Conservation (phyloP, 2,888 invertebrate genomes). For the Tetropium fuscum region DNA sequence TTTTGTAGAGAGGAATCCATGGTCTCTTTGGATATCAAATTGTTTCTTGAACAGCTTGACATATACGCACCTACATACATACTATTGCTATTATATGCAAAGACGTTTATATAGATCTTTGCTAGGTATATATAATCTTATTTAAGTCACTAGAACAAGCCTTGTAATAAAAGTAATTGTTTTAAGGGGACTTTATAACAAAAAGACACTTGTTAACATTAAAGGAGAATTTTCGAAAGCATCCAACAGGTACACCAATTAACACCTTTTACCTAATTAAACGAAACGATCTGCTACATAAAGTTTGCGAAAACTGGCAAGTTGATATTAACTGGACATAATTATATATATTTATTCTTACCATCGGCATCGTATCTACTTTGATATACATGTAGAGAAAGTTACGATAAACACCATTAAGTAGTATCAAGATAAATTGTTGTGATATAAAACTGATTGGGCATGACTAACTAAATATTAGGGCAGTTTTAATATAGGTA, state of each 20-base stretch:
- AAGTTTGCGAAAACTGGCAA: background rate
- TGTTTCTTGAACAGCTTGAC: too few relatives aligned
- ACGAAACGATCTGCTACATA: constrained; percentile 1
- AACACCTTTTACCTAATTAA: background rate
- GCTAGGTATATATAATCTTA: background rate
- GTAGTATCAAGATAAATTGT: background rate
- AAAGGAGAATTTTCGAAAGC: background rate
- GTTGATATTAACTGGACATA: background rate
- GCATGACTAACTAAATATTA: background rate
- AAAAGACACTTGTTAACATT: too few relatives aligned
- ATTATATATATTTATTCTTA: constrained; percentile 3
- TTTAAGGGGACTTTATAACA: too few relatives aligned
- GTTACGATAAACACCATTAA: constrained; percentile 2
- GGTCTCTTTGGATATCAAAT: too few relatives aligned
- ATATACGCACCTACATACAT: too few relatives aligned
- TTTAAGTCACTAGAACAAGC: background rate
- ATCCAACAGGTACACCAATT: background rate
- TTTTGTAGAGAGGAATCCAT: too few relatives aligned
- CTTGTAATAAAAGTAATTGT: too few relatives aligned
- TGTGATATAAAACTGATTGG: background rate
- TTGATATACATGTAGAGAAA: constrained; percentile 8
- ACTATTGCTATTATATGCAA: too few relatives aligned
- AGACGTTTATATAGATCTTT: too few relatives aligned
- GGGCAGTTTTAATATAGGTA: background rate
- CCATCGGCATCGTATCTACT: background rate